Conservation (phyloP, 2,113 vertebrate species). For the Melanerpes aurifrons region DNA sequence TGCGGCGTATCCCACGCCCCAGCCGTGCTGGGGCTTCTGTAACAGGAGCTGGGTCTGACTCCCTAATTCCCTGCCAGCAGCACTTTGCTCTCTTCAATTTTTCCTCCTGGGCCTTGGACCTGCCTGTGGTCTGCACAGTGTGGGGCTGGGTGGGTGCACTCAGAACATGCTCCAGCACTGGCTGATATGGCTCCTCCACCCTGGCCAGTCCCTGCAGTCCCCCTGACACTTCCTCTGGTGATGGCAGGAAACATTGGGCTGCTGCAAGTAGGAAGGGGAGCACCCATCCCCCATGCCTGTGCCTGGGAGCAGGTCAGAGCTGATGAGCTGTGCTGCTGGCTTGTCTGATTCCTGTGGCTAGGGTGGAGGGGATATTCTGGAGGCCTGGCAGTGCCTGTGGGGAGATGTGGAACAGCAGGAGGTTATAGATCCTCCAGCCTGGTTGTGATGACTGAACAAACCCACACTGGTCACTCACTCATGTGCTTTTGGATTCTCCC, state of each 20-base stretch:
- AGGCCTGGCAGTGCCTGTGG: fast-evolving
- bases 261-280: not conserved
- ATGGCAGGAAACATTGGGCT: not conserved
- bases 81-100: not conserved
- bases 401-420: not conserved
- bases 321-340: not conserved
- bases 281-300: fast-evolving
- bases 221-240: fast-evolving
- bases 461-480: fast-evolving
- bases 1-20: not conserved
- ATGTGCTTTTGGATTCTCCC: not conserved
- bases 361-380: not conserved
- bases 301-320: not conserved
- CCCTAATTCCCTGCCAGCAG: not conserved
- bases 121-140: not conserved
- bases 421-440: not conserved
- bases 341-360: not conserved
- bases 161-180: fast-evolving
- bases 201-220: fast-evolving
- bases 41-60: not conserved
- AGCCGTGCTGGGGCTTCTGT: not conserved
- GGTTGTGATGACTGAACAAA: not conserved
- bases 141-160: fast-evolving
- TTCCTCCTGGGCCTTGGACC: conserved; percentile 12
- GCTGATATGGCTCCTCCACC: fast-evolving